A percentile compares a stretch with the other conserved stretches of the same genome.
Conservation (phyloP, 2,113 vertebrate genomes). For the Trachemys scripta region DNA sequence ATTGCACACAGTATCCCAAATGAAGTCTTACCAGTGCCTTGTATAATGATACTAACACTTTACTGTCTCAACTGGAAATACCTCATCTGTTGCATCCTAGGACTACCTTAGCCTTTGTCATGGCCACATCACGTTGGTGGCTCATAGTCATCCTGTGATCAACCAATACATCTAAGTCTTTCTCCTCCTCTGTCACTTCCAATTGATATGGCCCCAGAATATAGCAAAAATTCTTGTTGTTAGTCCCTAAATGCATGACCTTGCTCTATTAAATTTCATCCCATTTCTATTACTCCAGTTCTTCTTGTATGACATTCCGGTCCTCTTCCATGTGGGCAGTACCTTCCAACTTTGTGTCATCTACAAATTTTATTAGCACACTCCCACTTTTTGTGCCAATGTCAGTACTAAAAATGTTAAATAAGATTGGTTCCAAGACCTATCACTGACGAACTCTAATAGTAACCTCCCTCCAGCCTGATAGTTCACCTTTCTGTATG, state of each 20-base stretch:
- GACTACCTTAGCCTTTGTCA: neutral
- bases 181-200: neutral
- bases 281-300: neutral
- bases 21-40: neutral
- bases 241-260: neutral
- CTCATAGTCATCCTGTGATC: neutral
- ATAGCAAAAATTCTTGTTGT: neutral
- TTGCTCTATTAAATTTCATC: neutral
- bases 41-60: neutral
- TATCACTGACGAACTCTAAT: neutral
- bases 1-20: neutral
- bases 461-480: neutral
- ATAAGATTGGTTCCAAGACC: neutral
- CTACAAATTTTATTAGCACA: neutral
- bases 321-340: neutral
- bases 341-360: neutral
- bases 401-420: neutral
- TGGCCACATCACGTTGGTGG: neutral
- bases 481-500: neutral
- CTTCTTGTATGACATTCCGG: neutral
- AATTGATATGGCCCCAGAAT: neutral
- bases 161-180: neutral
- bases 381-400: neutral
- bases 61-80: neutral
- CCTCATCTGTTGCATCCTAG: neutral